These are phyloP conservation scores for Zeus faber DNA, from an alignment of 2,113 vertebrate genomes.

Conservation along the genomic window DNA sequence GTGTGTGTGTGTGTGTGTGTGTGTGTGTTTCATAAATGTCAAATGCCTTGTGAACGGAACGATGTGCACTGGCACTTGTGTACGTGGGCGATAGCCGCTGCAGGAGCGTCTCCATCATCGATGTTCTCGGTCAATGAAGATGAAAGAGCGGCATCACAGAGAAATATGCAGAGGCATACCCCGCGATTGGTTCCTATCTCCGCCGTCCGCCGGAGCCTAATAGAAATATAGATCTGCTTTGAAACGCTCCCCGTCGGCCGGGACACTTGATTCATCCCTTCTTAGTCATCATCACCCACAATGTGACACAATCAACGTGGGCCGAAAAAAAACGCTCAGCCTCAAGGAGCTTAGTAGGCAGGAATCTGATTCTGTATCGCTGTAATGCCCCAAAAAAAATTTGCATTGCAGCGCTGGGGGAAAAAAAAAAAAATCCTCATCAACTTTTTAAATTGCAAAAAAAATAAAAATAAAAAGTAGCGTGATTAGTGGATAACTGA, in stretches of 20 bases:
- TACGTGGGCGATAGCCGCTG: too few species aligned
- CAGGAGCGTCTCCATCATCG: constrained; percentile 10
- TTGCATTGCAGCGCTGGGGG: too few species aligned
- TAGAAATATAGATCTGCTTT: constrained; percentile 50
- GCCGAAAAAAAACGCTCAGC: too few species aligned
- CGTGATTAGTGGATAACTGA: too few species aligned
- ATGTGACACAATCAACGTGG: too few species aligned
- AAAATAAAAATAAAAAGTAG: too few species aligned
- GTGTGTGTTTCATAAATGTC: neutral
- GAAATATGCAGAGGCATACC: constrained; percentile 65
- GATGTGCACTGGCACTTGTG: too few species aligned
- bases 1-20: constrained; percentile 5
- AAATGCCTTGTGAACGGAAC: neutral
- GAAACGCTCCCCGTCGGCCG: constrained; percentile 12
- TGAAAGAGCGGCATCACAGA: constrained; percentile 32
- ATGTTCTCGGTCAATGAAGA: constrained; percentile 38
- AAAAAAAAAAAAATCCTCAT: too few species aligned
- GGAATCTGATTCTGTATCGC: too few species aligned
- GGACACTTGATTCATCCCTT: constrained; percentile 43
- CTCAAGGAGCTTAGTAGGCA: too few species aligned
- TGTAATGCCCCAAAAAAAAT: too few species aligned
- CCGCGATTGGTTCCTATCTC: constrained; percentile 33
- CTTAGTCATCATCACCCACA: constrained; percentile 8
- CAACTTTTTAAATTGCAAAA: too few species aligned
- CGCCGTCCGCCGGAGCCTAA: constrained; percentile 16